phyloP scores from a whole-genome alignment of 1,140 invertebrate species.

The Aphelinus certus region DNA sequence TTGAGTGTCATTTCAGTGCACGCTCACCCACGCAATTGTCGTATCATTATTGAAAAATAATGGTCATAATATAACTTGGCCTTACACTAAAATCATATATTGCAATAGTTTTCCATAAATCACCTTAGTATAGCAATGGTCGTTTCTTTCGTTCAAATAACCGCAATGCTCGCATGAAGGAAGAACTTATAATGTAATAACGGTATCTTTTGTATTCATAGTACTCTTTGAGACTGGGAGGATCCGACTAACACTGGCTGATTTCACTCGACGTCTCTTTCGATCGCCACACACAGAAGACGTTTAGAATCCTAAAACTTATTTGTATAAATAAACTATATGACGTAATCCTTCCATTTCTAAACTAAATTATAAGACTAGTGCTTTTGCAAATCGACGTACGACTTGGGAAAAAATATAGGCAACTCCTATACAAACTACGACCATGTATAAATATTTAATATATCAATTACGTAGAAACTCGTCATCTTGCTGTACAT shows the following conservation, averaged over 20 bases:
- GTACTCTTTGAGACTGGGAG: neutral
- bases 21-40: neutral
- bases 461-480: slow-evolving; percentile 2
- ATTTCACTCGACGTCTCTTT: neutral
- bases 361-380: slow-evolving; percentile 28
- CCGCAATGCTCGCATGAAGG: too few relatives aligned
- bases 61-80: too few relatives aligned
- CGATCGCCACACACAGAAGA: neutral
- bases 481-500: neutral
- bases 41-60: neutral
- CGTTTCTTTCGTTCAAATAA: too few relatives aligned
- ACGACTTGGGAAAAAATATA: slow-evolving; percentile 16
- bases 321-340: neutral
- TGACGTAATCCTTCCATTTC: neutral
- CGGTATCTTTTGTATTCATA: neutral
- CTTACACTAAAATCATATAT: too few relatives aligned
- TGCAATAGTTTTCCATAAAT: too few relatives aligned
- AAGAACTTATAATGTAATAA: too few relatives aligned
- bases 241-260: slow-evolving; percentile 10
- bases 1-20: neutral
- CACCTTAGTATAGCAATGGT: too few relatives aligned
- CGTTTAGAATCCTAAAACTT: neutral
- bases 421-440: slow-evolving; percentile 1
- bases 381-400: slow-evolving; percentile 21
- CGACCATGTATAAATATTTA: slow-evolving; percentile 1